Evolutionary conservation across 1,140 invertebrate genomes (phyloP), one percentile per base, ranked within the genome.

Genomic region (Aphidius gifuensis): DNA sequence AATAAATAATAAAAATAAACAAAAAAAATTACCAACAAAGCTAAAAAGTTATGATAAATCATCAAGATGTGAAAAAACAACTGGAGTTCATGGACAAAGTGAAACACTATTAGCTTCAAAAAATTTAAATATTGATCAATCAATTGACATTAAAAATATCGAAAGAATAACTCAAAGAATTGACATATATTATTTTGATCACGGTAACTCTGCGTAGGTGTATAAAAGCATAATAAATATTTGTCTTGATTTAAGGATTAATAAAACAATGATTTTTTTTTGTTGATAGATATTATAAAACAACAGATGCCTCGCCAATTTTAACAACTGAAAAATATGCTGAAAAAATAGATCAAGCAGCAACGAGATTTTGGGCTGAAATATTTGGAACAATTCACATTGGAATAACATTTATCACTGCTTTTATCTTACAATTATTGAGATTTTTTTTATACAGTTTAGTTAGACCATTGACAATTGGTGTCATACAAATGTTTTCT

Each of bases 161-260:
- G 53, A 57, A n/a, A 69, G 71, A 59, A 55, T 60, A 4, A 62
- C 74, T 9, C 80, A 83, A 60, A 79, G 78, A 64, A 82, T 85
- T 6, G 86, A 88, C 61, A 83, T 87, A 47, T 88, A 88, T 73
- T 87, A 86, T 50, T 88, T 88, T 65, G 87, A 88, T 70, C 86
- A 88, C 66, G 86, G 86, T 47, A 85, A 84, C 66, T 83, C 85
- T 5, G 83, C 83, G 76, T 87, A 70, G 61, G 75, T 65, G 75
- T 65, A 62, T 53, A 59, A 60, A 47, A 47, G 9, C 60, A 44
- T 11, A 39, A 40, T 40, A 55, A 55, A 55, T 32, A 47, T 38
- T 50, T 7, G 11, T 40, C 9, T 23, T 47, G 50, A 53, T 40
- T 32, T 11, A 7, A 53, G 9, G 5, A 54, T 49, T 16, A 16